Evolutionary conservation across 2,113 vertebrate genomes (phyloP).

Genomic region (Chamaetylas fuelleborni): DNA sequence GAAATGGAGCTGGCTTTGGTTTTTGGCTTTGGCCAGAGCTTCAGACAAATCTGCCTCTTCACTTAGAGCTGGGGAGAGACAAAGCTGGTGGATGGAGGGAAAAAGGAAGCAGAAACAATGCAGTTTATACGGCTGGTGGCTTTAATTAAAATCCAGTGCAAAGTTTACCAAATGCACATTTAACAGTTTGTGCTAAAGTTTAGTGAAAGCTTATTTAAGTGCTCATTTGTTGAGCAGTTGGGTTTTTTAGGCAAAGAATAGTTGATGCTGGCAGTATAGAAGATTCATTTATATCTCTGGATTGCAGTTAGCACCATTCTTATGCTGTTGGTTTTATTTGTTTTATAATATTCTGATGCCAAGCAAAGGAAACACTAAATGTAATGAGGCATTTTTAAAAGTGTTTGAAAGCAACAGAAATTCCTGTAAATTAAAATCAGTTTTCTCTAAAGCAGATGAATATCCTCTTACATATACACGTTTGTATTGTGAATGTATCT

Average conservation of each 20-base stretch:
- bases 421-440: neutral
- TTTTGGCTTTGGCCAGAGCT: constrained; percentile 8
- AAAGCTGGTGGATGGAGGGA: neutral
- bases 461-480: neutral
- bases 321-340: neutral
- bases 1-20: constrained; percentile 17
- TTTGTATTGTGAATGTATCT: neutral
- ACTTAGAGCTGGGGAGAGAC: neutral
- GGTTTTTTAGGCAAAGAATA: neutral
- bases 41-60: constrained; percentile 22
- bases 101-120: neutral
- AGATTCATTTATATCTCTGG: neutral
- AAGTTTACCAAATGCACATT: neutral
- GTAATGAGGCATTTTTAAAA: neutral
- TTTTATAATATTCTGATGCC: neutral
- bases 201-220: neutral
- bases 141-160: constrained; percentile 27
- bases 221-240: neutral
- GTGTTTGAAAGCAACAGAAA: neutral
- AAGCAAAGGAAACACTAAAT: neutral
- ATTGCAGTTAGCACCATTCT: neutral
- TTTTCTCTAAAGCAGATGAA: neutral
- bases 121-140: neutral
- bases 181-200: neutral
- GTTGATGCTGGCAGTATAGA: neutral